Percentiles rank a stretch among this genome's conserved stretches.
These are phyloP conservation scores for Aporophyla nigra DNA, from an alignment of 2,888 invertebrate genomes.

Conservation along the genomic window DNA sequence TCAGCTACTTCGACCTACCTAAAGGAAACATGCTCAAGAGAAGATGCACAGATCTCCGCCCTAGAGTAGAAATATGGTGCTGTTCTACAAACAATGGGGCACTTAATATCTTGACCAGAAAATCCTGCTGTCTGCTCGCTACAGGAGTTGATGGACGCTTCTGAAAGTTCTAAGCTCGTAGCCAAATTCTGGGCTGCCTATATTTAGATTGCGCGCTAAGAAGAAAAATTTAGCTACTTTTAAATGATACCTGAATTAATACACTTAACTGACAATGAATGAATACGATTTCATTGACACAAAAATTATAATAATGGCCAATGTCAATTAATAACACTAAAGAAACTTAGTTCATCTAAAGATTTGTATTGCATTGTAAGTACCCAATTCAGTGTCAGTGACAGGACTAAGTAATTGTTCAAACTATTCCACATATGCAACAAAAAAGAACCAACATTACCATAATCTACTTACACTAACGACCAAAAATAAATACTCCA, in stretches of 20 bases:
- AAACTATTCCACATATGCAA: background rate
- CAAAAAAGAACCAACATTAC: slow-evolving; percentile 37
- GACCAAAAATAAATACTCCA: slow-evolving; percentile 68
- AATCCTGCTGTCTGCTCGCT: no score
- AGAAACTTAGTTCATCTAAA: background rate
- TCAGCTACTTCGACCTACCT: no score
- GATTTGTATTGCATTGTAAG: background rate
- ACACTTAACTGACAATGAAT: background rate
- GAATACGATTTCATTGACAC: background rate
- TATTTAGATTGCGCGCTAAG: no score
- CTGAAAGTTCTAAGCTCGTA: no score
- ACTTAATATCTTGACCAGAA: no score
- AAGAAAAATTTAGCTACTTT: background rate
- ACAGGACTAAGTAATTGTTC: background rate
- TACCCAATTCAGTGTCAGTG: background rate
- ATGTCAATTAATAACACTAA: background rate
- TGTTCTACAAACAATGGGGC: no score
- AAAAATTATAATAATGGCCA: background rate
- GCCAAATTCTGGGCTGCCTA: no score
- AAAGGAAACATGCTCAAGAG: no score
- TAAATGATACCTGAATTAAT: background rate
- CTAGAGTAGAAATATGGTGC: no score
- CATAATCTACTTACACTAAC: slow-evolving; percentile 71
- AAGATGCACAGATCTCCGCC: no score
- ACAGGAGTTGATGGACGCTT: no score